These are phyloP conservation scores for Crotophaga sulcirostris DNA, from an alignment of 2,113 vertebrate species.

Conservation along the genomic window DNA sequence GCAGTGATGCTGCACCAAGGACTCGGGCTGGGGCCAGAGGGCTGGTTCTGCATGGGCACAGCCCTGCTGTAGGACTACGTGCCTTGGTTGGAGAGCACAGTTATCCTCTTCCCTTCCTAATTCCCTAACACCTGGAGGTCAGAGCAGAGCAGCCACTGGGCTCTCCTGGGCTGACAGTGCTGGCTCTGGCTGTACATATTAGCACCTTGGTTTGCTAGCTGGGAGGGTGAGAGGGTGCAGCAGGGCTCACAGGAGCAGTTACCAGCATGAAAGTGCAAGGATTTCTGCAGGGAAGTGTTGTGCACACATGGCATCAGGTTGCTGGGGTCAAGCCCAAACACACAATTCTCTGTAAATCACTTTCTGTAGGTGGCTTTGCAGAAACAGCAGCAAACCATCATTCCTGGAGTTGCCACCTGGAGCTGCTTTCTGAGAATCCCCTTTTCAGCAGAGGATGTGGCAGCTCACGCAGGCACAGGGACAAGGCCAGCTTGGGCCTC, in stretches of 20 bases:
- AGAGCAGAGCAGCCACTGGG: background rate
- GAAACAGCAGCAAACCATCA: background rate
- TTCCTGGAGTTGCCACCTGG: background rate
- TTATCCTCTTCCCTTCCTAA: background rate
- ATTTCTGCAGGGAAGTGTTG: background rate
- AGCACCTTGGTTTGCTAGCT: background rate
- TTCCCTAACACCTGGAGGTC: background rate
- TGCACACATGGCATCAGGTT: background rate
- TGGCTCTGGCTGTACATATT: background rate
- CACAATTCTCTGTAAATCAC: background rate
- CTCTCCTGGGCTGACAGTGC: background rate
- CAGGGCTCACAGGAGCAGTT: background rate
- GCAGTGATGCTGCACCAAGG: background rate
- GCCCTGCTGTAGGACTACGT: background rate
- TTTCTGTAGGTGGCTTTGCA: background rate
- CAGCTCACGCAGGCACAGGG: accelerated
- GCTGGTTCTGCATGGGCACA: background rate
- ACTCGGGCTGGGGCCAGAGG: background rate
- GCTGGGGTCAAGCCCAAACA: background rate
- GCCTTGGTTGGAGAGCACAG: background rate
- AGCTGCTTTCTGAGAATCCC: background rate
- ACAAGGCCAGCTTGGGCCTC: background rate
- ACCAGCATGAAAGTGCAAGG: background rate
- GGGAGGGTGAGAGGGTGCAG: background rate
- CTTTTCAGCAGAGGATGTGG: background rate